Percentiles rank a stretch among this genome's conserved stretches.
These are phyloP conservation scores for Drosophila cyrtoloma DNA, from an alignment of 2,888 invertebrate species.

Conservation along the genomic window DNA sequence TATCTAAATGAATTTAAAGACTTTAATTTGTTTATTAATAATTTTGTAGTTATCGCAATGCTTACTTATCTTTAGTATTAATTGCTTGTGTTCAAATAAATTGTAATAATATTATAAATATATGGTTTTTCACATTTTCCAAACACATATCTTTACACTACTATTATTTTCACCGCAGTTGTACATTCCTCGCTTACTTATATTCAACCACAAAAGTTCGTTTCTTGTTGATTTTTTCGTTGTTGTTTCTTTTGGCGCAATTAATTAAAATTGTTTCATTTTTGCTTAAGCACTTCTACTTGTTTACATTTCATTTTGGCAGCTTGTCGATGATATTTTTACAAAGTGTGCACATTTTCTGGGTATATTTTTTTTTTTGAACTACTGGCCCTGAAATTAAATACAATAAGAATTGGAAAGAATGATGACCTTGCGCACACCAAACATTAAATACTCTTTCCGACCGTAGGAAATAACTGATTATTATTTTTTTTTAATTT, in stretches of 20 bases:
- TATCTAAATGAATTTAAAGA: background rate
- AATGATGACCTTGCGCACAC: background rate
- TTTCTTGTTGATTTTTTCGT: slow-evolving; percentile 15
- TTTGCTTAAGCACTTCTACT: slow-evolving; percentile 29
- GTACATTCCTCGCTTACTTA: background rate
- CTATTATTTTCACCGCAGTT: background rate
- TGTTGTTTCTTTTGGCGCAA: slow-evolving; percentile 49
- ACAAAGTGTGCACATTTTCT: slow-evolving; percentile 33
- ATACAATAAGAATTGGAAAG: background rate
- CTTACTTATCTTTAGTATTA: background rate
- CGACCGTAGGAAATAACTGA: background rate
- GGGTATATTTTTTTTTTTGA: slow-evolving; percentile 21
- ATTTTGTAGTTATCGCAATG: background rate
- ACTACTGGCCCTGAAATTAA: slow-evolving; percentile 2
- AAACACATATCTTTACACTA: too few species aligned
- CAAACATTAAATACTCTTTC: background rate
- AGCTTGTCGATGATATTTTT: slow-evolving; percentile 45
- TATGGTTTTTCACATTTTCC: background rate
- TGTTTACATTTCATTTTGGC: slow-evolving; percentile 56
- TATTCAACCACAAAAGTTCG: background rate
- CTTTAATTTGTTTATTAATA: background rate
- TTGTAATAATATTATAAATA: background rate
- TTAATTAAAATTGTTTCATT: slow-evolving; percentile 62
- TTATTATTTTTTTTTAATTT: background rate
- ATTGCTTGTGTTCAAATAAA: background rate